Evolutionary conservation across 1,140 invertebrate genomes (phyloP), one percentile per base, ranked within the genome.

Genomic region (Drosophila sucinea): DNA sequence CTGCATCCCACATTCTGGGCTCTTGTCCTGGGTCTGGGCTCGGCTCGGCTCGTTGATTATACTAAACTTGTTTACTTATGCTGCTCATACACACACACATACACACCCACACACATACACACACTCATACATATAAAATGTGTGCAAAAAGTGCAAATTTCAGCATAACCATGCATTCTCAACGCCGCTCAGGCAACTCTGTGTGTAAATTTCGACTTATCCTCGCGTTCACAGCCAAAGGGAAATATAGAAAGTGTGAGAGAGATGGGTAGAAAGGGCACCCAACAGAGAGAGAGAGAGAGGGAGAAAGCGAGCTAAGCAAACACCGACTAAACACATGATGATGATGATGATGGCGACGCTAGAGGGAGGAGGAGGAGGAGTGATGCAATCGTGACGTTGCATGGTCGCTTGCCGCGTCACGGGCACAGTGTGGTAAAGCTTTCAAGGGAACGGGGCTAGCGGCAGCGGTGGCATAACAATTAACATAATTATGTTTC

Each of bases 31-130:
- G 44, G 30, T 25, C 64, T 25, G 55, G 67, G 71, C 58, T 68
- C 60, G 67, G 71, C 58, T 68, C 60, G 67, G 68, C 60, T 32
- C 83, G 83, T 83, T 87, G 83, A 89, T 87, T 83, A 87, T 80
- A 89, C 80, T 83, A 87, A 87, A 87, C 79, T 87, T 87, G 84
- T 87, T 87, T 87, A 89, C 83, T 80, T 87, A 83, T 83, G 70
- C 77, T 60, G 69, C 70, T 87, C 64, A 64, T 61, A 32, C 29
- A 32, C 35, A 25, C 63, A 40, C 63, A 55, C 11, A 30, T 17
- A 65, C 35, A 38, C 63, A 57, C 27, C 44, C 35, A 57, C 25
- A 40, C 35, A 56, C 3, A 65, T 35, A 8, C 17, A 17, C 40
- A 51, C 60, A 70, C 2, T 57, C 27, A 44, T 62, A 35, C 55